A percentile compares a stretch with the other conserved stretches of the same genome.
phyloP scores from a whole-genome alignment of 2,888 invertebrate species.

The Plagodis dolabraria region DNA sequence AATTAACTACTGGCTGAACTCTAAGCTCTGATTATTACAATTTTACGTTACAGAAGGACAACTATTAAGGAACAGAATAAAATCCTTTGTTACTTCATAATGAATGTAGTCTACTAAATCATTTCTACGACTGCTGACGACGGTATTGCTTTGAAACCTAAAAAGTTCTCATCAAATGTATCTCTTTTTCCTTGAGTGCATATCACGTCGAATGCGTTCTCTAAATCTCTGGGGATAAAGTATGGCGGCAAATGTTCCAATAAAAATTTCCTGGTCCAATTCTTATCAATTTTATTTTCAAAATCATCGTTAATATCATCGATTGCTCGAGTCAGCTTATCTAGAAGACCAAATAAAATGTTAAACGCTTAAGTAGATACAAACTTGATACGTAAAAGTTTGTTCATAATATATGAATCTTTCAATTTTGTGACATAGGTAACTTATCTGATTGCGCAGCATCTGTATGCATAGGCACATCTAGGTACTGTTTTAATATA shows the following conservation, averaged over 20 bases:
- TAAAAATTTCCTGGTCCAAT: slow-evolving; percentile 40
- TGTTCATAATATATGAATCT: slow-evolving; percentile 3
- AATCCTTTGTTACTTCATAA: slow-evolving; percentile 36
- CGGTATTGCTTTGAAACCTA: slow-evolving; percentile 77
- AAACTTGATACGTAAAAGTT: slow-evolving; percentile 12
- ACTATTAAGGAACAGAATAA: slow-evolving; percentile 11
- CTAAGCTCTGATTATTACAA: too few species aligned
- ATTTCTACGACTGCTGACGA: slow-evolving; percentile 71
- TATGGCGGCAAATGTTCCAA: slow-evolving; percentile 55
- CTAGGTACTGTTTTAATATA: slow-evolving; percentile 13
- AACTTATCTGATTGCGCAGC: slow-evolving; percentile 13
- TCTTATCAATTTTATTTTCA: slow-evolving; percentile 34
- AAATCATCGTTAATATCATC: slow-evolving; percentile 50
- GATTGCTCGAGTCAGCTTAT: slow-evolving; percentile 55
- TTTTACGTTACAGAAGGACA: too few species aligned
- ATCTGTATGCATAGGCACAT: slow-evolving; percentile 1
- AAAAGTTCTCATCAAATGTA: slow-evolving; percentile 77
- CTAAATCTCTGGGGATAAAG: slow-evolving; percentile 60
- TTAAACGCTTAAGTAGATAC: slow-evolving; percentile 1
- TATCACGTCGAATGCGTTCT: slow-evolving; percentile 48
- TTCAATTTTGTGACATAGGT: too few species aligned
- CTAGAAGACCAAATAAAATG: slow-evolving; percentile 43
- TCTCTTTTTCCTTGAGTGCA: slow-evolving; percentile 58
- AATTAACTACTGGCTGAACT: too few species aligned
- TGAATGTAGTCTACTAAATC: slow-evolving; percentile 50